These are phyloP conservation scores for Callipepla squamata DNA, from an alignment of 2,113 vertebrate species.

Conservation along the genomic window DNA sequence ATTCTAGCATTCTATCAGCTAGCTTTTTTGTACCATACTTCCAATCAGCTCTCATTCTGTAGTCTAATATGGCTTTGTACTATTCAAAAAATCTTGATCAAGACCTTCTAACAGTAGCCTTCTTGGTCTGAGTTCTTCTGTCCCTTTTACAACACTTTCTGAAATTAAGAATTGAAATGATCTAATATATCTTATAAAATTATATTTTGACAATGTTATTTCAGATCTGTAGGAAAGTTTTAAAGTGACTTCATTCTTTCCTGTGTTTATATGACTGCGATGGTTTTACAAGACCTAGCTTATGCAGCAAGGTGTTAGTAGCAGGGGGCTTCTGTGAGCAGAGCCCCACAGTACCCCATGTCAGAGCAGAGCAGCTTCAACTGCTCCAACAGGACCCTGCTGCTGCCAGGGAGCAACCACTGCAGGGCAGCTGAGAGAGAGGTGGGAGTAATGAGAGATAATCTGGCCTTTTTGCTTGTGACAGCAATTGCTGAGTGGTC, in stretches of 20 bases:
- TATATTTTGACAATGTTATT: background rate
- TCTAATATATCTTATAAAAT: background rate
- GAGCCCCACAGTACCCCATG: too few relatives aligned
- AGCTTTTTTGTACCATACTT: background rate
- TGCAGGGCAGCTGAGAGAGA: background rate
- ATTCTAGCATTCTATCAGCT: background rate
- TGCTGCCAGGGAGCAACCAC: background rate
- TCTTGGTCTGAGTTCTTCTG: background rate
- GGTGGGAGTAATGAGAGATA: background rate
- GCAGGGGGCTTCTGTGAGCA: background rate
- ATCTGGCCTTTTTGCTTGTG: background rate
- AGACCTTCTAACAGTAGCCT: background rate
- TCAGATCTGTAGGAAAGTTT: background rate
- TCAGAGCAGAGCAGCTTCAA: background rate
- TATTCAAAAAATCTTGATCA: background rate
- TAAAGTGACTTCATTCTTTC: background rate
- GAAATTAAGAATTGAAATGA: background rate
- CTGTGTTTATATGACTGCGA: background rate
- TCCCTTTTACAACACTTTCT: background rate
- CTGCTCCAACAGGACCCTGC: background rate
- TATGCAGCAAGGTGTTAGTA: background rate
- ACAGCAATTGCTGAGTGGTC: background rate
- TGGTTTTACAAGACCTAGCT: background rate
- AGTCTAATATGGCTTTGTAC: background rate
- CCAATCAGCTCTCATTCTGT: background rate